Percentiles rank a stretch among this genome's conserved stretches.
Evolutionary conservation across 2,113 vertebrate genomes (phyloP).

Genomic region (Cichladusa arquata): DNA sequence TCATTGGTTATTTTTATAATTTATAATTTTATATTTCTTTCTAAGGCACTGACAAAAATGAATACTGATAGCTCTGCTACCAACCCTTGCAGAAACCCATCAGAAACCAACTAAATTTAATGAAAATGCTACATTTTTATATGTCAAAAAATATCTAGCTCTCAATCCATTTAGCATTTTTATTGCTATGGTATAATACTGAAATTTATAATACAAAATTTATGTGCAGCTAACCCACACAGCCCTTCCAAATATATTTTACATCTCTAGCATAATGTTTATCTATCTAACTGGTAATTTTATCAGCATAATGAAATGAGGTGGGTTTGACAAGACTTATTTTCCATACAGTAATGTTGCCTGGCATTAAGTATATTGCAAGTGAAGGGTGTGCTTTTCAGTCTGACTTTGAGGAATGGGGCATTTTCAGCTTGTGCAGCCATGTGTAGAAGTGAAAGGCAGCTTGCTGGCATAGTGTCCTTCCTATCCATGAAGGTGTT

Average conservation of each 20-base stretch:
- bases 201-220: not conserved
- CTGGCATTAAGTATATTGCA: not conserved
- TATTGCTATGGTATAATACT: not conserved
- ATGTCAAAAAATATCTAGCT: not conserved
- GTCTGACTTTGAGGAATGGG: not conserved
- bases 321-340: not conserved
- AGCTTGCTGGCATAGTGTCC: not conserved
- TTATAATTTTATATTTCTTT: not conserved
- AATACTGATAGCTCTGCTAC: not conserved
- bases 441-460: not conserved
- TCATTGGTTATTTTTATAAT: not conserved
- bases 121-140: not conserved
- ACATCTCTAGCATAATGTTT: not conserved
- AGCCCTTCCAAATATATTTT: not conserved
- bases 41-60: not conserved
- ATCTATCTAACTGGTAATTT: not conserved
- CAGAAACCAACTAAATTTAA: not conserved
- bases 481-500: not conserved
- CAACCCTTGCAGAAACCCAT: not conserved
- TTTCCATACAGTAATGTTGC: not conserved
- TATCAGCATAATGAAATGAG: not conserved
- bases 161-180: not conserved
- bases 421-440: not conserved
- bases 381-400: not conserved
- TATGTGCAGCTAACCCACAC: not conserved